Conservation (phyloP, 2,797 vertebrate genomes). For the Halcyon badia region DNA sequence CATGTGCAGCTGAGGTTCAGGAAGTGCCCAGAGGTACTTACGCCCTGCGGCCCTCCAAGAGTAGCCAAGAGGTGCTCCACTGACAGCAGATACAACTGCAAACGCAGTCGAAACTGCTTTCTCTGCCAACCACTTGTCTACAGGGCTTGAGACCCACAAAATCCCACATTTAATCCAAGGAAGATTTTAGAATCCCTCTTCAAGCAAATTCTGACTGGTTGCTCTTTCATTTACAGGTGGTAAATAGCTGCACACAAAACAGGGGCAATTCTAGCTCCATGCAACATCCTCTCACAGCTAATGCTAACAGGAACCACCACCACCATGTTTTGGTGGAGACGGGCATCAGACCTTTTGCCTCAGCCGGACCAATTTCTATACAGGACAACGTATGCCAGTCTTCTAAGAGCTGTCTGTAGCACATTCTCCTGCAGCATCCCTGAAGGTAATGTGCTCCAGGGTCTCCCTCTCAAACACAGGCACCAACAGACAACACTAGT, state of each 20-base stretch:
- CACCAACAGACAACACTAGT: neutral
- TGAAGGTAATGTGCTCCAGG: neutral
- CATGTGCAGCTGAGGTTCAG: neutral
- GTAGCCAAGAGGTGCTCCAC: fast-evolving
- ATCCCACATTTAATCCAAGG: neutral
- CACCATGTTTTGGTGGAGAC: neutral
- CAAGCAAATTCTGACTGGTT: neutral
- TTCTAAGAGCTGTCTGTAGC: neutral
- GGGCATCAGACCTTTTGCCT: neutral
- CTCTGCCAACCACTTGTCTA: neutral
- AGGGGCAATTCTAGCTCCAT: neutral
- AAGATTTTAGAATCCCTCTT: neutral
- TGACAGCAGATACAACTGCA: neutral
- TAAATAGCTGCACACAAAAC: neutral
- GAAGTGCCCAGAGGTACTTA: neutral
- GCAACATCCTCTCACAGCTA: neutral
- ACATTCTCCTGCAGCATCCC: neutral
- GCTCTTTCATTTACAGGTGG: neutral
- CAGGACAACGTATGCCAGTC: neutral
- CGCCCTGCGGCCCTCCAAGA: neutral
- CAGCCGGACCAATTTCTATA: neutral
- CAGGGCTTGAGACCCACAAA: fast-evolving
- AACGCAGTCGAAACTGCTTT: neutral
- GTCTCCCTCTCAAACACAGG: neutral
- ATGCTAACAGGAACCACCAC: fast-evolving